Evolutionary conservation across 2,797 vertebrate genomes (phyloP).

Genomic region (Hozukius guyotensis): DNA sequence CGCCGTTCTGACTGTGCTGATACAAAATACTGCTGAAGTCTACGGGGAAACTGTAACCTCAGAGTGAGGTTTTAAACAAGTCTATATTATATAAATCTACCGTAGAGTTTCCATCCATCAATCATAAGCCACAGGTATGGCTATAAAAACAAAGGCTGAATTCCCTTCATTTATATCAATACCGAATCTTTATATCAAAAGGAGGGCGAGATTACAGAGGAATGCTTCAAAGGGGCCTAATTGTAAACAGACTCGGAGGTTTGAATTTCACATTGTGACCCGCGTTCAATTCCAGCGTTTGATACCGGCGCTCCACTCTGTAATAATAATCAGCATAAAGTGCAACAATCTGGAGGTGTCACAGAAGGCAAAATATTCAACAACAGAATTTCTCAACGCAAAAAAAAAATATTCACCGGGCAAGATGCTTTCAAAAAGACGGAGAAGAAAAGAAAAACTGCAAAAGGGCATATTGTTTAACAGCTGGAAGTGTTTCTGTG

Average conservation of each 20-base stretch:
- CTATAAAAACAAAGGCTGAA: constrained; percentile 62
- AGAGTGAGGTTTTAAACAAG: constrained; percentile 73
- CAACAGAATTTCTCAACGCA: constrained; percentile 37
- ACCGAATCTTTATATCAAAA: constrained; percentile 64
- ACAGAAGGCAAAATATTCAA: constrained; percentile 64
- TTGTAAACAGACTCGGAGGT: constrained; percentile 66
- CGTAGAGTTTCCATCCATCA: constrained; percentile 67
- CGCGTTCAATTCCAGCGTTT: constrained; percentile 44
- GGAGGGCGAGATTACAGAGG: constrained; percentile 59
- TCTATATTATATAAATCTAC: constrained; percentile 66
- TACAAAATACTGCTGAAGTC: constrained; percentile 52
- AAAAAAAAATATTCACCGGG: constrained; percentile 25
- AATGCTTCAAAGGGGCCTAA: constrained; percentile 67
- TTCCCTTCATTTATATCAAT: constrained; percentile 62
- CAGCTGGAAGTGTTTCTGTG: constrained; percentile 81
- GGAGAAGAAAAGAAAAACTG: constrained; percentile 41
- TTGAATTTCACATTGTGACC: constrained; percentile 63
- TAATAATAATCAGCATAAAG: constrained; percentile 60
- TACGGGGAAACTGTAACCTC: constrained; percentile 53
- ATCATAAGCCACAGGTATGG: constrained; percentile 74
- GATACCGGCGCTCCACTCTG: constrained; percentile 49
- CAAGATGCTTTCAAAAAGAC: constrained; percentile 32
- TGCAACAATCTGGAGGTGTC: constrained; percentile 68
- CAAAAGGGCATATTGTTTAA: constrained; percentile 68
- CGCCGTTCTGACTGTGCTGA: constrained; percentile 37